Percentiles rank a stretch among this genome's conserved stretches.
phyloP scores from a whole-genome alignment of 2,888 invertebrate genomes.

The Xiphydria camelus region DNA sequence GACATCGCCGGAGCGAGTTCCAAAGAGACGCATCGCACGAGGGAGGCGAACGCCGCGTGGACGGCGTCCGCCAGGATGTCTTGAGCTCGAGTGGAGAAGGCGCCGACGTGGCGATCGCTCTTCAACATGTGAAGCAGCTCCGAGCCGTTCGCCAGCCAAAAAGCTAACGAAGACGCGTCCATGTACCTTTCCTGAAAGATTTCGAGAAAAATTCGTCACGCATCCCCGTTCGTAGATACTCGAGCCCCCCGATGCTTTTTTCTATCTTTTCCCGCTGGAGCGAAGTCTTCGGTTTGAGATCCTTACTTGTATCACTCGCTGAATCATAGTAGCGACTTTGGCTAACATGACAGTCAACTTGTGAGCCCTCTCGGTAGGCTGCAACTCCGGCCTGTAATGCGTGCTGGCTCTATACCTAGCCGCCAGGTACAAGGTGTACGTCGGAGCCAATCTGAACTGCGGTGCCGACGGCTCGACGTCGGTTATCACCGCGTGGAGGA shows the following conservation, averaged over 20 bases:
- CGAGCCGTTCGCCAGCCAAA: conserved; percentile 98
- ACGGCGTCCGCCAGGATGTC: conserved; percentile 92
- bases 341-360: conserved; percentile 87
- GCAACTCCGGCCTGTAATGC: conserved; percentile 89
- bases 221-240: no score
- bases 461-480: conserved; percentile 86
- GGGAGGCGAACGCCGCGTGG: conserved; percentile 83
- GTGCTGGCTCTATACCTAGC: conserved; percentile 92
- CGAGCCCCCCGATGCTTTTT: no score
- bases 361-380: conserved; percentile 89
- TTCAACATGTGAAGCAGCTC: conserved; percentile 95
- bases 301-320: conserved; percentile 77
- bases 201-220: not conserved
- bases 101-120: conserved; percentile 91
- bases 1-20: conserved; percentile 83
- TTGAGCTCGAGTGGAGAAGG: conserved; percentile 90
- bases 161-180: conserved; percentile 84
- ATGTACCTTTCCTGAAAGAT: conserved; percentile 77
- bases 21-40: conserved; percentile 77
- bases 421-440: conserved; percentile 94
- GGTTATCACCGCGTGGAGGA: conserved; percentile 84
- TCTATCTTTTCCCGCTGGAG: no score
- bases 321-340: conserved; percentile 86
- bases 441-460: conserved; percentile 94
- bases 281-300: no score